phyloP scores from a whole-genome alignment of 2,113 vertebrate species.

The Psettodes erumei region DNA sequence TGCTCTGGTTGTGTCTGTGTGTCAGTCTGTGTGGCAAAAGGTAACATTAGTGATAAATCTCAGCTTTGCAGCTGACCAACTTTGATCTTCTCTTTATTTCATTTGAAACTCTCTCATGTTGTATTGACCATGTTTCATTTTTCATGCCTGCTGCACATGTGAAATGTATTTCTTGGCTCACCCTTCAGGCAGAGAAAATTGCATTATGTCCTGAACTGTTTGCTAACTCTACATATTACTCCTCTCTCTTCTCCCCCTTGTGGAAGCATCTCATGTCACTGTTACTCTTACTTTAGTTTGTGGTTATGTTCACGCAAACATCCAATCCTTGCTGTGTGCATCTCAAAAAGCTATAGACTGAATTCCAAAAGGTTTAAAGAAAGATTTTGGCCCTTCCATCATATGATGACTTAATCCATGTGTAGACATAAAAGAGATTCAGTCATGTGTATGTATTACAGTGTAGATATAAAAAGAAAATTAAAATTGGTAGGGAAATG shows the following conservation, averaged over 20 bases:
- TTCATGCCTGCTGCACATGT: conserved; percentile 5
- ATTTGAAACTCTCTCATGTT: conserved; percentile 12
- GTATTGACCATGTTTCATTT: conserved; percentile 25
- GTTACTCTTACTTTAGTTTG: neutral
- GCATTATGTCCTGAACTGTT: conserved; percentile 2
- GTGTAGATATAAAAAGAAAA: neutral
- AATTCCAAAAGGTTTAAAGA: neutral
- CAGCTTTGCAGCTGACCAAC: neutral
- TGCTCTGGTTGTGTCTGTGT: neutral
- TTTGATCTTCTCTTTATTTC: conserved; percentile 38
- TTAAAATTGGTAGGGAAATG: neutral
- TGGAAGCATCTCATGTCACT: conserved; percentile 1
- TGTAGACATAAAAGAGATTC: neutral
- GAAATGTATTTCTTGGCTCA: neutral
- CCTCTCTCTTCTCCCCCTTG: neutral
- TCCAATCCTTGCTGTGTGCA: neutral
- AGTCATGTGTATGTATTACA: neutral
- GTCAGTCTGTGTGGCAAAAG: neutral
- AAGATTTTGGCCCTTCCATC: neutral
- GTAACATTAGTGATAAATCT: conserved; percentile 17
- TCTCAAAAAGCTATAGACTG: no score
- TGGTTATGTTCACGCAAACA: neutral
- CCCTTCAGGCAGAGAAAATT: conserved; percentile 17
- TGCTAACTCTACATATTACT: conserved; percentile 1
- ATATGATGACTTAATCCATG: neutral